Evolutionary conservation across 2,797 vertebrate species (phyloP).

Genomic region (Scarus forsteni): DNA sequence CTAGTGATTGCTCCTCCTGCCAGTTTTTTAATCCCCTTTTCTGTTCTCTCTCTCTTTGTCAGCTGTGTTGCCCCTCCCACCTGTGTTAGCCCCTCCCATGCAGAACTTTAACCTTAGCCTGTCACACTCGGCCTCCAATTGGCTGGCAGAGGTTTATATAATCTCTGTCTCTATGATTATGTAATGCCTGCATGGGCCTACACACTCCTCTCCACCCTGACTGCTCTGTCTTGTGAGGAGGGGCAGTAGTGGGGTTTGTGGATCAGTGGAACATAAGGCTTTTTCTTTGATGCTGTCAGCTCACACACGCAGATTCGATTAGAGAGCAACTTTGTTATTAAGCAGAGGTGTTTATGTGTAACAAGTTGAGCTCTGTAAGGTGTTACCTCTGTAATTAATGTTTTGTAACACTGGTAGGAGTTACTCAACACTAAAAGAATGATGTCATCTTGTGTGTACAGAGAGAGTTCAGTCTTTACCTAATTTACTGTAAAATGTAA

Average conservation of each 20-base stretch:
- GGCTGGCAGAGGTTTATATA: constrained; percentile 74
- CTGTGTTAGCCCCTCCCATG: constrained; percentile 50
- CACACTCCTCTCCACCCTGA: constrained; percentile 51
- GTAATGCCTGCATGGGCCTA: constrained; percentile 71
- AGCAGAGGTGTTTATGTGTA: neutral
- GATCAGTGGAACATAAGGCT: constrained; percentile 78
- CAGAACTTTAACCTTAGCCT: constrained; percentile 50
- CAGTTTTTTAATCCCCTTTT: constrained; percentile 27
- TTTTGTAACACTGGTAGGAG: constrained; percentile 10
- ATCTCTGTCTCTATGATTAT: constrained; percentile 72
- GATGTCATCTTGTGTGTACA: neutral
- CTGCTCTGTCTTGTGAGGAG: constrained; percentile 48
- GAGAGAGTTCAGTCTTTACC: neutral
- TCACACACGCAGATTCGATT: constrained; percentile 1
- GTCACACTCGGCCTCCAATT: constrained; percentile 60
- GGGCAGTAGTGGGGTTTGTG: constrained; percentile 65
- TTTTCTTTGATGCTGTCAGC: constrained; percentile 26
- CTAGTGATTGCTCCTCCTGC: neutral
- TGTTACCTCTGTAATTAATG: neutral
- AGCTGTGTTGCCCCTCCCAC: neutral
- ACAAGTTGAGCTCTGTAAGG: neutral
- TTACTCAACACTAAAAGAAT: constrained; percentile 7
- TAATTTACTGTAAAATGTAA: neutral
- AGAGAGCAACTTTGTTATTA: neutral
- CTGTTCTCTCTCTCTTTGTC: neutral